Evolutionary conservation across 2,797 vertebrate species (phyloP).

Genomic region (Channallabes apus): DNA sequence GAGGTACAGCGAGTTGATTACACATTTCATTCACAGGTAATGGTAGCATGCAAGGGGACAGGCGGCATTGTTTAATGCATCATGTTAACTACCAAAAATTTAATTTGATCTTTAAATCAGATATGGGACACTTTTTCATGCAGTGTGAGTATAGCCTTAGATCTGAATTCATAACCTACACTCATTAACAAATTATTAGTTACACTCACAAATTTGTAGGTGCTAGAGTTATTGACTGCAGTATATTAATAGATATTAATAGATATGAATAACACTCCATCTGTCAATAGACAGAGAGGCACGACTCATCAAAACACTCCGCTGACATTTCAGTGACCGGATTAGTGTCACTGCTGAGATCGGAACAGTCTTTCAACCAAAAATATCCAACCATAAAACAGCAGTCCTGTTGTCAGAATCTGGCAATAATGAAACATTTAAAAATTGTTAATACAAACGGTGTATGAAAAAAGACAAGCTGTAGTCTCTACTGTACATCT

Average conservation of each 20-base stretch:
- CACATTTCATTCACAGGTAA: no score
- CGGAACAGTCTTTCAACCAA: background rate
- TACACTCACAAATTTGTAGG: background rate
- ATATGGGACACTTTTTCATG: no score
- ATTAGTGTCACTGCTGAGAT: background rate
- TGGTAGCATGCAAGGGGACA: no score
- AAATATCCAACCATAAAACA: constrained; percentile 17
- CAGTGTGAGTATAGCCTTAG: background rate
- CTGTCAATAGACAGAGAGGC: background rate
- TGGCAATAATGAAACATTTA: background rate
- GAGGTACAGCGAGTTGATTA: no score
- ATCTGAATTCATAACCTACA: background rate
- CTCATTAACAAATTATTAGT: background rate
- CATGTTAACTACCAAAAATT: no score
- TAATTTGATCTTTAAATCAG: no score
- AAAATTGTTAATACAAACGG: background rate
- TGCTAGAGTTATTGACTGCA: background rate
- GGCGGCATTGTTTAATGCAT: no score
- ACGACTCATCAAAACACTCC: background rate
- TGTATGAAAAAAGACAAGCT: background rate
- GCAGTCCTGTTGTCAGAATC: background rate
- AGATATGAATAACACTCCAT: no score
- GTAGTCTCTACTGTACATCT: background rate
- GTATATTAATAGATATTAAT: background rate
- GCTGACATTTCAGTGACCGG: background rate